Evolutionary conservation across 2,888 invertebrate genomes (phyloP).

Genomic region (Lycophotia porphyrea): DNA sequence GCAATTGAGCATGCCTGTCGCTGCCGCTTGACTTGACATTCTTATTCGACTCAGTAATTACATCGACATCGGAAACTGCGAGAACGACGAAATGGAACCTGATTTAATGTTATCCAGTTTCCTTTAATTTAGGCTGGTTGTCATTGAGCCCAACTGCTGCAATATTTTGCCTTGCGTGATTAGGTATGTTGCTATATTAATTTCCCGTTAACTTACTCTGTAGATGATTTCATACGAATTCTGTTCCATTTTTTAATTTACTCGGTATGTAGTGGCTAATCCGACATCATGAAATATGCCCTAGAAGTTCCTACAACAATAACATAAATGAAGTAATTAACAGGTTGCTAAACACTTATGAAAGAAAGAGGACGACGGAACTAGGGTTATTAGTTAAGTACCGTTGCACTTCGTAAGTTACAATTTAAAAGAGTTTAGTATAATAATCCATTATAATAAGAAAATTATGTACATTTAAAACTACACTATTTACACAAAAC

Average conservation of each 20-base stretch:
- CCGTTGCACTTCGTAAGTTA: no score
- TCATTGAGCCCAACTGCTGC: constrained; percentile 20
- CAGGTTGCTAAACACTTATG: neutral
- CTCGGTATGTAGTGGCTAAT: no score
- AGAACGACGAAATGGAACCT: constrained; percentile 21
- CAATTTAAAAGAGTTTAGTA: no score
- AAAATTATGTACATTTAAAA: no score
- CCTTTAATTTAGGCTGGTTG: constrained; percentile 23
- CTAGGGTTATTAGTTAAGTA: neutral
- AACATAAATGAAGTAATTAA: neutral
- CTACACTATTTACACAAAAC: no score
- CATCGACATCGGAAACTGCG: constrained; percentile 46
- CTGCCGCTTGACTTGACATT: constrained; percentile 24
- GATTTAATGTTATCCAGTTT: constrained; percentile 43
- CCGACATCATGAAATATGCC: no score
- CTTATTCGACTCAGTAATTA: constrained; percentile 30
- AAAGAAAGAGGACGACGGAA: no score
- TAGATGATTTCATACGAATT: no score
- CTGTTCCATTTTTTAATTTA: no score
- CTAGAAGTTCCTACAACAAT: neutral
- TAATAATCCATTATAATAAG: no score
- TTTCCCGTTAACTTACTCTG: no score
- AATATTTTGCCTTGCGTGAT: constrained; percentile 23
- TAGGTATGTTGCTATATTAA: constrained; percentile 8
- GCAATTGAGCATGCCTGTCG: constrained; percentile 18